Evolutionary conservation across 2,797 vertebrate species (phyloP), one percentile per base, ranked within the genome.

Genomic region (Myripristis murdjan): DNA sequence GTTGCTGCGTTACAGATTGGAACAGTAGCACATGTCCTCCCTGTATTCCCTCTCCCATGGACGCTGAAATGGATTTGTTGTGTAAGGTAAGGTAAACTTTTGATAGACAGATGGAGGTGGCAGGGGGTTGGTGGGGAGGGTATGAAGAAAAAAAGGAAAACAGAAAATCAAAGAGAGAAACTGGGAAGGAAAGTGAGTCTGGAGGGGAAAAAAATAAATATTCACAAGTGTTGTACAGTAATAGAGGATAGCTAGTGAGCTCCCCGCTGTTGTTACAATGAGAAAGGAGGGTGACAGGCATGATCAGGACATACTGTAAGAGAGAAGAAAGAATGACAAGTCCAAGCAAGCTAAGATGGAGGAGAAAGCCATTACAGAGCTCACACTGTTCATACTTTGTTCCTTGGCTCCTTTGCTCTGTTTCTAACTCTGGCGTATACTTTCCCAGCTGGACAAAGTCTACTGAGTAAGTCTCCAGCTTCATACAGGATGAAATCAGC

Each of bases 51-150:
- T 26, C 35, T 47, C 24, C 8, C 54, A 48, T 24, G 52, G 58
- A 57, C 0, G 3, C 26, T 64, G 12, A 64, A 71, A 79, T 79
- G 70, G 77, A 84, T 84, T 88, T 80, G 53, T 61, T 58, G 47
- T 78, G 53, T 46, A 4, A n/a, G 41, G 12, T 20, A 48, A 54
- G 24, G 60, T 41, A 77, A 75, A 71, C 61, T 52, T 86, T 72
- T 82, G 73, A 77, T 52, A 44, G 75, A 75, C 73, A 74, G 67
- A 61, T 44, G 14, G 41, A 78, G 58, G 60, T 59, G 55, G 11
- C 2, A 4, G 9, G 3, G 14, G 33, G 28, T 31, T 7, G 33
- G 33, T 35, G 60, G 16, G 22, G 3, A 23, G 52, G 48, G 26
- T 28, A 65, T 28, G 60, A 69, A 39, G 62, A 22, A 18, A 49